These are phyloP conservation scores for Uloborus plumipes DNA, from an alignment of 2,888 invertebrate species.

Conservation along the genomic window DNA sequence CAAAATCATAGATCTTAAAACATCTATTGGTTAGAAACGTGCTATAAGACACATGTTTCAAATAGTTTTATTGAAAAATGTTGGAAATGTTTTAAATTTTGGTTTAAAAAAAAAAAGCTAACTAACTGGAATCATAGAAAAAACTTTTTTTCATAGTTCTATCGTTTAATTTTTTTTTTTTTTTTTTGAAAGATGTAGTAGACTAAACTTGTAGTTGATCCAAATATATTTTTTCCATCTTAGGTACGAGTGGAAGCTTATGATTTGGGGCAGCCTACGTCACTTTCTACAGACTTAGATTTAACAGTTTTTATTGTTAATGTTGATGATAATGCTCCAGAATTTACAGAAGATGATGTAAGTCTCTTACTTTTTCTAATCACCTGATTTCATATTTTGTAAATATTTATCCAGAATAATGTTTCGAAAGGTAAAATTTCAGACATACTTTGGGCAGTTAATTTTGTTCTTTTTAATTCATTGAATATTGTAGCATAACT, in stretches of 20 bases:
- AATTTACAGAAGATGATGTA: constrained; percentile 82
- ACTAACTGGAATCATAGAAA: too few species aligned
- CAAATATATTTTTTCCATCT: constrained; percentile 19
- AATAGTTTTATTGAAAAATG: too few species aligned
- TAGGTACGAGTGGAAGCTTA: constrained; percentile 91
- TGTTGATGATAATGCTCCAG: constrained; percentile 89
- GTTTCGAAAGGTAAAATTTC: not conserved
- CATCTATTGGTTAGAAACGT: too few species aligned
- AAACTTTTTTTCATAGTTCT: too few species aligned
- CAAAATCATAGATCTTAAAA: too few species aligned
- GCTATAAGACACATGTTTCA: too few species aligned
- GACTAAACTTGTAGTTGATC: not conserved
- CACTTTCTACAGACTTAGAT: constrained; percentile 88
- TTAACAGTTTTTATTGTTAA: constrained; percentile 88
- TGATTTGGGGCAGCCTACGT: constrained; percentile 88
- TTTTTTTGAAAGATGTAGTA: not conserved
- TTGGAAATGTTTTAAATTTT: too few species aligned
- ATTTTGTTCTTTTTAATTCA: not conserved
- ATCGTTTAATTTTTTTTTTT: too few species aligned
- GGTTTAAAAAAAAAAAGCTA: too few species aligned
- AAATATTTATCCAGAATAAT: not conserved
- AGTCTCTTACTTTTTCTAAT: constrained; percentile 77
- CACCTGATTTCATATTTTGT: not conserved
- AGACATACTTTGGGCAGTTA: not conserved
- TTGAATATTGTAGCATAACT: not conserved